Evolutionary conservation across 2,797 vertebrate genomes (phyloP).

Genomic region (Fistularia tabacaria): DNA sequence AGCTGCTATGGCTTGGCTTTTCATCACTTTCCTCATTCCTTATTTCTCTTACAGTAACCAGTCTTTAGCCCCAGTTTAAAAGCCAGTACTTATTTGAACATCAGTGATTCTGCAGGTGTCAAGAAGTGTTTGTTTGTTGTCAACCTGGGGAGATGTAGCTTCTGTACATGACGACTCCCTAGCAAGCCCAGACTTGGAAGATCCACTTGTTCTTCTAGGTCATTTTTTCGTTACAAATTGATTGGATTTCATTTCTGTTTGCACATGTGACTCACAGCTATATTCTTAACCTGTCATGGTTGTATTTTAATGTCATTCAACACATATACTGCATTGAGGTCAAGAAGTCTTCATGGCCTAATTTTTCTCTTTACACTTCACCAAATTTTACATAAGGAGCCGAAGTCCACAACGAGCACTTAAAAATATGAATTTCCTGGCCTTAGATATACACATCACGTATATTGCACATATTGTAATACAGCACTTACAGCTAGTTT

Average conservation of each 20-base stretch:
- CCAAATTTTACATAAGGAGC: constrained; percentile 4
- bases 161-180: constrained; percentile 11
- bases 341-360: not conserved
- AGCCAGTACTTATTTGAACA: not conserved
- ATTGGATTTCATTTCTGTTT: constrained; percentile 1
- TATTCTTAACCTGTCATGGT: constrained; percentile 3
- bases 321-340: too few relatives aligned
- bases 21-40: constrained; percentile 7
- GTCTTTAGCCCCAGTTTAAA: constrained; percentile 6
- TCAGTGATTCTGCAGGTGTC: constrained; percentile 16
- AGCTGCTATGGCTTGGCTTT: constrained; percentile 14
- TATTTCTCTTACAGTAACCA: constrained; percentile 5
- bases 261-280: constrained; percentile 16
- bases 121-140: constrained; percentile 26
- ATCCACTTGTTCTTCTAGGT: constrained; percentile 23
- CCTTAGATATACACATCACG: constrained; percentile 25
- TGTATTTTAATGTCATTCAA: too few relatives aligned
- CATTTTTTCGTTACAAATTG: too few relatives aligned
- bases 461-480: constrained; percentile 28
- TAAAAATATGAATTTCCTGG: constrained; percentile 16
- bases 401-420: constrained; percentile 11
- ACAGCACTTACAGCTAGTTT: constrained; percentile 24
- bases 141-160: constrained; percentile 24
- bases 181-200: constrained; percentile 15
- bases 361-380: constrained; percentile 2